Evolutionary conservation across 1,140 invertebrate species (phyloP), one percentile per base, ranked within the genome.

Genomic region (Drosophila rhopaloa): DNA sequence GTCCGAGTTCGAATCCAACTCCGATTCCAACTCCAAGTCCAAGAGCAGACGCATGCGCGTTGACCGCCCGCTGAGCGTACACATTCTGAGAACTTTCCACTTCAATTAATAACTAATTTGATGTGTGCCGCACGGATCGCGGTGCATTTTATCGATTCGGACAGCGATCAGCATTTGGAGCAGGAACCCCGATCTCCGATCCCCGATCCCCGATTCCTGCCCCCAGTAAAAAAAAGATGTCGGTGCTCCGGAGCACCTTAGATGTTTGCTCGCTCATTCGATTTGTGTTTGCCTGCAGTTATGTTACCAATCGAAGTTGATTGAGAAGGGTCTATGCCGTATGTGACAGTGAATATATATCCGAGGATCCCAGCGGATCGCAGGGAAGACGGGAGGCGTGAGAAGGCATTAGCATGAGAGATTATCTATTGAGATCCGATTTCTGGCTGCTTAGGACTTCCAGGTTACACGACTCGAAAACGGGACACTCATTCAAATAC

Each of bases 51-150:
- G 83, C 84, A 88, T 89, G 84, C 83, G 84, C 84, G 84, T 89
- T 88, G 83, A 70, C 83, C 82, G 84, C 83, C 83, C 83, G 83
- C 83, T 82, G 83, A 63, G 83, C 66, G 80, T 77, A 83, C 84
- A 88, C 80, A 88, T 88, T 88, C 83, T 88, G 83, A 88, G 83
- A 88, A 88, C 83, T 88, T 88, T 88, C 83, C 83, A 88, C 83
- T 83, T 88, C 84, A 88, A 88, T 88, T 88, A 88, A 88, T 88
- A 88, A 88, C 83, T 88, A 88, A 88, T 88, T 88, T 88, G 83
- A 88, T 88, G 84, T 88, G 83, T 88, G 82, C 82, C 82, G 82
- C 81, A 72, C 78, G 79, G 82, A 88, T 83, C 79, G 83, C 82
- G 76, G 71, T 88, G 82, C 79, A 88, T 79, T 88, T 86, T 88